Evolutionary conservation across 2,888 invertebrate species (phyloP), one percentile per base, ranked within the genome.

Genomic region (Campaea margaritaria): DNA sequence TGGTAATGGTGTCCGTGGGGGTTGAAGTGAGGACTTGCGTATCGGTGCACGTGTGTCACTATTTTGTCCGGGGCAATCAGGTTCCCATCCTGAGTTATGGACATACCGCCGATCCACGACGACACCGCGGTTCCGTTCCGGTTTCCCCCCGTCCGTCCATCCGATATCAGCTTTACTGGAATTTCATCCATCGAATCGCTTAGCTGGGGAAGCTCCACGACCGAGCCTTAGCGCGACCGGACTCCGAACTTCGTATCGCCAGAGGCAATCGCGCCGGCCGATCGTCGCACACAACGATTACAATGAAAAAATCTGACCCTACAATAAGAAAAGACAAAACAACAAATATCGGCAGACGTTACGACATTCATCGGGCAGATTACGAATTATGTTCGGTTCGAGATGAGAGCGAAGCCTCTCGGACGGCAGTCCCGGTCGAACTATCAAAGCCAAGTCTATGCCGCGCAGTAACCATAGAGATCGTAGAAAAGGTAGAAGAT

Each of bases 391-490:
- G 62, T 78, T 79, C 77, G 78, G 80, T 75, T 72, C 59, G 71
- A 69, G 64, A 76, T 87, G 62, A 65, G 63, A 64, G 46, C 48
- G 45, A 85, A 89, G 86, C 86, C 88, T 83, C 83, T 80, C 81
- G 76, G 76, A 81, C 83, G 84, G 84, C 82, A 84, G 81, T 84
- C 83, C 84, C 84, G 81, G 77, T 81, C 78, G 85, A 85, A 87
- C 87, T 90, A 89, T 85, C 70, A 83, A 91, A 91, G 92, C 92
- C 87, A 91, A 86, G 81, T 88, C 89, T 92, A 91, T 89, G 92
- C 92, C 92, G 89, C 92, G 91, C 92, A 91, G 92, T 92, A 92
- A 92, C 92, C 92, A 92, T 92, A 92, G 92, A 92, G 90, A 92
- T 92, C 92, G 92, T 92, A 91, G 90, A 89, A 89, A 86, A 85